Evolutionary conservation across 30 jellyfish, hydroid and myxozoan species (phyloP), one percentile per base, ranked within the genome.

Genomic region (Mastigias papua): DNA sequence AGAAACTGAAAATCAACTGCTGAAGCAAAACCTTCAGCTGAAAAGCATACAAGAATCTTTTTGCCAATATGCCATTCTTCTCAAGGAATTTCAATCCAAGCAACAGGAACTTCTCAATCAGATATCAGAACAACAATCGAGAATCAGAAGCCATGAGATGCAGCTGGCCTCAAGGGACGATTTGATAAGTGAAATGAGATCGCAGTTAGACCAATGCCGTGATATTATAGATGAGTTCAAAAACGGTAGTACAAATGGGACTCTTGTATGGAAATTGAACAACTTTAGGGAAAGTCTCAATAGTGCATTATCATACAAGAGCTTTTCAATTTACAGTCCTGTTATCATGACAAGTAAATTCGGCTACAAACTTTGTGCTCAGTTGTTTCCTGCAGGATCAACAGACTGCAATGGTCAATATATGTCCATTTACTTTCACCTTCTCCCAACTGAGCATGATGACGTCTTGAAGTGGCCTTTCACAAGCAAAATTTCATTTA

Each of bases 301-400:
- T 73, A 76, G 76, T 21, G 97, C 95, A 2, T 48, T 91, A 15
- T 58, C 87, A 2, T 71, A 82, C 72, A 84, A 73, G 85, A 82
- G 83, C 71, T 81, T 82, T 34, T 91, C 97, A 57, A 64, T 82
- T 11, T 91, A 82, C 80, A 91, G 97, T 63, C 90, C 85, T 3
- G 89, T 73, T 29, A 54, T 91, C 58, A 81, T 34, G 54, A 82
- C 97, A 0, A 91, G 97, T 48, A 84, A 91, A 29, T 84, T 82
- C 60, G 97, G 97, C 16, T 91, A 91, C 87, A 91, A 91, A 62
- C 68, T 91, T 26, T 72, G 97, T 65, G 97, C 97, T 17, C 97
- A 91, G 84, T 78, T 91, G 26, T 91, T 91, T 77, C 88, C 91
- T 68, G 91, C 91, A 16, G 97, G 97, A 33, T 83, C 73, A 27